These are phyloP conservation scores for Pipra filicauda DNA, from an alignment of 2,113 vertebrate genomes.

Conservation along the genomic window DNA sequence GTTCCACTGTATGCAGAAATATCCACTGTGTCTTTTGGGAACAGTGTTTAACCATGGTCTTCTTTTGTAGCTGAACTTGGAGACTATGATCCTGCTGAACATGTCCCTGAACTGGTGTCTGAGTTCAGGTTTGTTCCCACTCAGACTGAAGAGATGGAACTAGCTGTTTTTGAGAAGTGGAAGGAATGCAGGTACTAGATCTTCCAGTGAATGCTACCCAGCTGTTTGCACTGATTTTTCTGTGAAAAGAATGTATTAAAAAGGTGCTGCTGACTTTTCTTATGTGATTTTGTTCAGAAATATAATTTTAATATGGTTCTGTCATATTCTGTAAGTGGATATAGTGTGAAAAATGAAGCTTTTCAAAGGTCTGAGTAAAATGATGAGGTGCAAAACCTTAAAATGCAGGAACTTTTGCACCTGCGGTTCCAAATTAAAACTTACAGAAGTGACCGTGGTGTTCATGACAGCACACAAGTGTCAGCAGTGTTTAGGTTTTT, in stretches of 20 bases:
- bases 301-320: not conserved
- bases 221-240: not conserved
- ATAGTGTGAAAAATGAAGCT: not conserved
- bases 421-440: not conserved
- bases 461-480: not conserved
- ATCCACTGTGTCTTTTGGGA: not conserved
- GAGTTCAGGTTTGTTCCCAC: slow-evolving; percentile 94
- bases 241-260: not conserved
- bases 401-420: not conserved
- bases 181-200: slow-evolving; percentile 90
- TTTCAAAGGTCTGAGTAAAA: not conserved
- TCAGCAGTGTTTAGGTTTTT: not conserved
- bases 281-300: not conserved
- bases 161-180: slow-evolving; percentile 90
- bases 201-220: not conserved
- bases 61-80: slow-evolving; percentile 88
- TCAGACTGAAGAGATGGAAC: slow-evolving; percentile 93
- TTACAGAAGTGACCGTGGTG: not conserved
- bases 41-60: not conserved
- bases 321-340: not conserved
- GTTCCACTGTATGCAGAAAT: not conserved
- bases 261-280: not conserved
- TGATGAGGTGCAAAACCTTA: not conserved
- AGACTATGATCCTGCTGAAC: slow-evolving; percentile 91
- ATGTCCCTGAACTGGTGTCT: slow-evolving; percentile 88